Percentiles rank a stretch among this genome's conserved stretches.
Conservation (phyloP, 2,797 vertebrate genomes). For the Propithecus perrieri region DNA sequence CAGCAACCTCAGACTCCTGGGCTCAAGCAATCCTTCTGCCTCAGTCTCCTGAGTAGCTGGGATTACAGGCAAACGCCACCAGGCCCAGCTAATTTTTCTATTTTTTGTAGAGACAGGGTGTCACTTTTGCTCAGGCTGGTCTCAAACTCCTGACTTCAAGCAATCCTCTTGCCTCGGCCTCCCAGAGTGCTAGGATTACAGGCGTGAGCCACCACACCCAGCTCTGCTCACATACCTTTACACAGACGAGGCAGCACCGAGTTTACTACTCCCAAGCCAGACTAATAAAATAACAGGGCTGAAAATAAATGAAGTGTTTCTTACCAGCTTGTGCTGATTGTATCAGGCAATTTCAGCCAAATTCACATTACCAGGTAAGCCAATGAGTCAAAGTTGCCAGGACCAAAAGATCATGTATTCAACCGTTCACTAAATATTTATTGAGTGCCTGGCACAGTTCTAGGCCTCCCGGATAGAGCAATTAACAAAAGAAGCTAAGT, state of each 20-base stretch:
- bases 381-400: constrained; percentile 3
- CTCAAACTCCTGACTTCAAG: background rate
- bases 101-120: background rate
- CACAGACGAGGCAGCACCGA: background rate
- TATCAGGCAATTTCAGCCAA: background rate
- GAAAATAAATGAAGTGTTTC: constrained; percentile 25
- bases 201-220: background rate
- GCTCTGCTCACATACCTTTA: constrained; percentile 33
- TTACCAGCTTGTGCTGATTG: background rate
- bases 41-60: background rate
- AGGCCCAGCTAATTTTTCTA: background rate
- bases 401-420: constrained; percentile 16
- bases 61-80: background rate
- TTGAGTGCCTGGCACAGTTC: background rate
- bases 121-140: background rate
- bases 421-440: background rate
- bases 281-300: background rate
- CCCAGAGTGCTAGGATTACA: background rate
- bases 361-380: background rate
- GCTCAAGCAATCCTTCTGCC: background rate
- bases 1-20: background rate
- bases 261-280: constrained; percentile 9
- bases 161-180: background rate
- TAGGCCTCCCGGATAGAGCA: background rate
- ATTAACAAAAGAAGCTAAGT: constrained; percentile 18